A percentile compares a stretch with the other conserved stretches of the same genome.
These are phyloP conservation scores for Bradypodion ventrale DNA, from an alignment of 2,797 vertebrate species.

Conservation along the genomic window DNA sequence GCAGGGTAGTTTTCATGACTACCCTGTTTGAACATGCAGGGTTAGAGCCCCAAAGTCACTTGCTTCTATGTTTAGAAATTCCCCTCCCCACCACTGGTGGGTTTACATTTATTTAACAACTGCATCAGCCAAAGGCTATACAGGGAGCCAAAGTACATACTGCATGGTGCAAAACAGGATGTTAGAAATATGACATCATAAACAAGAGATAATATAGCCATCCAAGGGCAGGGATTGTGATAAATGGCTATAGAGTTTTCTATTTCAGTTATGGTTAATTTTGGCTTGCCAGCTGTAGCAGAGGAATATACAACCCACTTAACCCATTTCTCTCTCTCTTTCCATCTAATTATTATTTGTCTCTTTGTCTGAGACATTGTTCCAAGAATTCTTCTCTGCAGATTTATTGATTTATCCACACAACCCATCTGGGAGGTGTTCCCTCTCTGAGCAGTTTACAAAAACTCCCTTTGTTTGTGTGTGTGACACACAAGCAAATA, in stretches of 20 bases:
- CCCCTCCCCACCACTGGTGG: conserved; percentile 14
- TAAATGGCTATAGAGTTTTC: conserved; percentile 9
- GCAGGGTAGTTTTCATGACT: not conserved
- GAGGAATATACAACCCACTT: not conserved
- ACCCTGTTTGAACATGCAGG: not conserved
- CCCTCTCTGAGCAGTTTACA: too few relatives aligned
- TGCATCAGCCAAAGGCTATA: not conserved
- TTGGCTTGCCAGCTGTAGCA: conserved; percentile 10
- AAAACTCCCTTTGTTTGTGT: too few relatives aligned
- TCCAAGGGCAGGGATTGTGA: conserved; percentile 15
- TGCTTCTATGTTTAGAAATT: not conserved
- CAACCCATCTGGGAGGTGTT: too few relatives aligned
- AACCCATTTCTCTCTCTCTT: not conserved
- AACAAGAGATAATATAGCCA: conserved; percentile 17
- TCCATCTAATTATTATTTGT: not conserved
- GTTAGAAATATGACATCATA: conserved; percentile 27
- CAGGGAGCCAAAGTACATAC: conserved; percentile 11
- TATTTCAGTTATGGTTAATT: conserved; percentile 23
- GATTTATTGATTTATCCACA: too few relatives aligned
- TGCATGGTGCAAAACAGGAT: conserved; percentile 28
- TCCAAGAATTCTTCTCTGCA: not conserved
- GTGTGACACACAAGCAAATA: too few relatives aligned
- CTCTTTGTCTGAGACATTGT: not conserved
- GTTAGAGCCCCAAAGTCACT: conserved; percentile 32
- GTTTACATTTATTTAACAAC: conserved; percentile 21